Evolutionary conservation across 2,797 vertebrate species (phyloP).

Genomic region (Acrocephalus scirpaceus): DNA sequence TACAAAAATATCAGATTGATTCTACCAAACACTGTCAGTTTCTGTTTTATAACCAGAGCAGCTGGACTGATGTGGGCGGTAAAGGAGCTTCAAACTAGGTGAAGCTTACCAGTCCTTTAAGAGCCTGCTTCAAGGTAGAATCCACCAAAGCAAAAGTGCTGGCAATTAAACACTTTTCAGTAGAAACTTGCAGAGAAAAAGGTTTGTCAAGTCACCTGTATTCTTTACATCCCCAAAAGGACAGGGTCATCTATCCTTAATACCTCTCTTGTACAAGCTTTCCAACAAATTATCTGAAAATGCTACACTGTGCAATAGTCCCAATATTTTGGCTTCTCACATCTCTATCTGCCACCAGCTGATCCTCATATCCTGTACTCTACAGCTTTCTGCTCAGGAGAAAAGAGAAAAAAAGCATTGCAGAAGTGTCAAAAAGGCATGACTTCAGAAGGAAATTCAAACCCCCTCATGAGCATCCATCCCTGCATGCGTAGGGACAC

Average conservation of each 20-base stretch:
- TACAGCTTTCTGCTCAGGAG: not conserved
- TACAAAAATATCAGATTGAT: not conserved
- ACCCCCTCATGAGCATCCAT: not conserved
- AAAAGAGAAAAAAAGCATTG: not conserved
- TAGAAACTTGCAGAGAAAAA: not conserved
- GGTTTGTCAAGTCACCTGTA: not conserved
- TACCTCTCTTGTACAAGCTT: not conserved
- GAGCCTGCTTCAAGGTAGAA: not conserved
- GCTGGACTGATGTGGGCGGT: not conserved
- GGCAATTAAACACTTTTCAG: conserved; percentile 26
- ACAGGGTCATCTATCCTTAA: not conserved
- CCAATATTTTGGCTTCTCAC: not conserved
- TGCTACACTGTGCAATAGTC: conserved; percentile 16
- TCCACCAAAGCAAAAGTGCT: conserved; percentile 44
- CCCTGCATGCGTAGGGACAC: not conserved
- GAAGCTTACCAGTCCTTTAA: conserved; percentile 18
- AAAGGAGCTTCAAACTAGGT: not conserved
- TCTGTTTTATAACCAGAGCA: not conserved
- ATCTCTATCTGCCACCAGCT: conserved; percentile 2
- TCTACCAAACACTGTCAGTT: not conserved
- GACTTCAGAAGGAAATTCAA: not conserved
- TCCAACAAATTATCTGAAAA: conserved; percentile 49
- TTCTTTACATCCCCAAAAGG: not conserved
- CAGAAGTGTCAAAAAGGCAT: not conserved
- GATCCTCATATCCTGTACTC: conserved; percentile 49